phyloP scores from a whole-genome alignment of 2,113 vertebrate species.

The Rhipidura dahli region DNA sequence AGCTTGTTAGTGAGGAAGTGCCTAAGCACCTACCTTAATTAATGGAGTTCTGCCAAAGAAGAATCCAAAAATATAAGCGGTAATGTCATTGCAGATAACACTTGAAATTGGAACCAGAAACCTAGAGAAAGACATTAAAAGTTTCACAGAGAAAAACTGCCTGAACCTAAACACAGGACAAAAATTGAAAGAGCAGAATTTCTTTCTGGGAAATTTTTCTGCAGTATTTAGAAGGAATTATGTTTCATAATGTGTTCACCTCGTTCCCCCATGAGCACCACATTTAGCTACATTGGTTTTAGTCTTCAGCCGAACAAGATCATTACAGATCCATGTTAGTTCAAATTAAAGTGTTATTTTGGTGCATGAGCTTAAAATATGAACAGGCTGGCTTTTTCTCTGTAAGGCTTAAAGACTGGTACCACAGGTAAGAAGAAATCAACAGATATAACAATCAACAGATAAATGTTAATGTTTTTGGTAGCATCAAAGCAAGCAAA shows the following conservation, averaged over 20 bases:
- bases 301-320: not conserved
- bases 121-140: conserved; percentile 71
- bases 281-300: not conserved
- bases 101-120: conserved; percentile 97
- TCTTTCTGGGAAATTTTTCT: not conserved
- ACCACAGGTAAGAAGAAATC: not conserved
- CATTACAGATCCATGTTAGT: not conserved
- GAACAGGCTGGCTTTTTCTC: not conserved
- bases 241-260: not conserved
- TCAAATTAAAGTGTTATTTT: not conserved
- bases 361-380: not conserved
- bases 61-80: conserved; percentile 96
- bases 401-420: not conserved
- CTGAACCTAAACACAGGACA: not conserved
- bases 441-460: not conserved
- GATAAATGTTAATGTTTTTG: not conserved
- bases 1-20: not conserved
- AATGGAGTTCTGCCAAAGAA: conserved; percentile 97
- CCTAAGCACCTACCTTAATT: conserved; percentile 84
- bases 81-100: conserved; percentile 98
- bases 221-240: not conserved
- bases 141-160: not conserved
- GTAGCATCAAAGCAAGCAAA: not conserved
- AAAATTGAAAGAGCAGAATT: not conserved
- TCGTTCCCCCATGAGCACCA: not conserved